Base-by-base conservation (phyloP, 1,140 invertebrate species). In the Nylanderia fulva region DNA sequence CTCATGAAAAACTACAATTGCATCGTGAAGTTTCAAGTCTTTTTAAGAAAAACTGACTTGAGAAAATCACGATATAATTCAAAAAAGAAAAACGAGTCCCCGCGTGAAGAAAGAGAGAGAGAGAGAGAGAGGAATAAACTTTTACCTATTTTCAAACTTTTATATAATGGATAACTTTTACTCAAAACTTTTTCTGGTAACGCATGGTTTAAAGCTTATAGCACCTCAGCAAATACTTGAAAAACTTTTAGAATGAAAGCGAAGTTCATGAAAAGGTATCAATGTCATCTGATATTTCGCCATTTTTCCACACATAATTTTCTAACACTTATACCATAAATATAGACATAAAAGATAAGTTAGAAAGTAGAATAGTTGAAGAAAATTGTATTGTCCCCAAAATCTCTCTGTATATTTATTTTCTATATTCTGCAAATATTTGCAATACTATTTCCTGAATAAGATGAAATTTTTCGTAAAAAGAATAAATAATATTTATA, bases 111-210 rank as follows among this genome's bases (percentile, higher is more conserved):
- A 24, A 56, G 33, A 24, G 39, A 5, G 29, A 13, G 33, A 72
- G 36, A 56, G 33, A 24, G 39, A 5, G 29, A 13, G 33, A 52
- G 45, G 6, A 7, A 52, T 48, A 36, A 83, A 83, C 69, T 83
- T 83, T 75, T 75, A 75, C n/a, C 39, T 83, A 84, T 75, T 75
- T 75, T 48, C 39, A 63, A 72, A 75, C 39, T 75, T 84, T 54
- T 76, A 48, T 21, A 48, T 61, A 83, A 83, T 60, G 39, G 79
- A 75, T 61, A 63, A 83, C 79, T 74, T 83, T 83, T 74, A 74
- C 27, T 60, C 52, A 2, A 82, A 83, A 83, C 66, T 83, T 83
- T 74, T 74, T 83, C 68, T 74, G 56, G n/a, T 74, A 60, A 83
- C 39, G 54, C 54, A 61, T 61, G 68, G 36, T 74, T 75, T 83